Conservation (phyloP, 2,797 vertebrate genomes). For the Pangasius djambal region DNA sequence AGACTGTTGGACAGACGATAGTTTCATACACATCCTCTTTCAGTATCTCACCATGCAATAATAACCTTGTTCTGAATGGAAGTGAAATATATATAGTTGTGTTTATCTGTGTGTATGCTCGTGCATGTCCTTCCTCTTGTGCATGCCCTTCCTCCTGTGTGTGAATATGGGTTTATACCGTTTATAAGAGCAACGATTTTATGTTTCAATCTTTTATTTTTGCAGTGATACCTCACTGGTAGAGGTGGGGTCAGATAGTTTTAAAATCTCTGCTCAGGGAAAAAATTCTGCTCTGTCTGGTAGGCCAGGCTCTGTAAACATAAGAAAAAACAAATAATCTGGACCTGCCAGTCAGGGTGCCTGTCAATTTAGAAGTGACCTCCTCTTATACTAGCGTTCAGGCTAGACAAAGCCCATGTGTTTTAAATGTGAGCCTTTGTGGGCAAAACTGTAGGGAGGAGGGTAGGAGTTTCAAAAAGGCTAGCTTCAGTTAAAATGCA, state of each 20-base stretch:
- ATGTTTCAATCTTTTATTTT: not conserved
- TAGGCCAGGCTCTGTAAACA: not conserved
- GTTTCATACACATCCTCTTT: not conserved
- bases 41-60: not conserved
- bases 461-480: not conserved
- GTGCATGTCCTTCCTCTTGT: not conserved
- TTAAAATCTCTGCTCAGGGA: not conserved
- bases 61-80: not conserved
- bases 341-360: not conserved
- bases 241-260: not conserved
- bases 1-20: not conserved
- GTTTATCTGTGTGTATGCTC: not conserved
- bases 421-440: not conserved
- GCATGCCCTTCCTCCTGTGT: no score
- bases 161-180: no score
- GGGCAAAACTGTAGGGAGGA: not conserved
- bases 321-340: not conserved
- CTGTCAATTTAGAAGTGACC: not conserved
- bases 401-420: not conserved
- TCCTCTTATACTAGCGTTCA: not conserved
- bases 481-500: not conserved
- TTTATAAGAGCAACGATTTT: not conserved
- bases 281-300: not conserved
- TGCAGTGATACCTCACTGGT: not conserved
- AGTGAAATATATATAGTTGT: not conserved